Evolutionary conservation across 2,113 vertebrate genomes (phyloP).

Genomic region (Phylloscopus whistleri): DNA sequence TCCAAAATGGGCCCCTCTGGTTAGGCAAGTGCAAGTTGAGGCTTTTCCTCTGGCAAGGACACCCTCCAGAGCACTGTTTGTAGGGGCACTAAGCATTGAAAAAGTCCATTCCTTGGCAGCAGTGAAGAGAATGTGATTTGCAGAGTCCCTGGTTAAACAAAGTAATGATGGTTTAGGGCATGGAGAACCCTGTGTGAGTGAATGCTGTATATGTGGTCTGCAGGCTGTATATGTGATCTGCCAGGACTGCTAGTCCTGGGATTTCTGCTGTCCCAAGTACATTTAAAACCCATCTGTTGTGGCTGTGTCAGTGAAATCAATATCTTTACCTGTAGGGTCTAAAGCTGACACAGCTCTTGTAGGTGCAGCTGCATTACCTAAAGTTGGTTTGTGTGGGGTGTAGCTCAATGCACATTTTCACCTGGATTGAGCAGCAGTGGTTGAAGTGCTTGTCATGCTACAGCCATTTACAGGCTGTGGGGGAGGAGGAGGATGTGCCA

Average conservation of each 20-base stretch:
- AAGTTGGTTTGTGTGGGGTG: not conserved
- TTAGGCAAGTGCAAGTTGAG: not conserved
- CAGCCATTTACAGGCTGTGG: not conserved
- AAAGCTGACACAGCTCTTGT: not conserved
- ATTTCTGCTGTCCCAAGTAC: not conserved
- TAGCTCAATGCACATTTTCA: not conserved
- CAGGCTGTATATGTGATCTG: not conserved
- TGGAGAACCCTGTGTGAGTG: not conserved
- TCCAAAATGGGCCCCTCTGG: not conserved
- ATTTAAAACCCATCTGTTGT: not conserved
- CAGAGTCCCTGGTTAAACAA: not conserved
- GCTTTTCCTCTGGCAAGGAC: not conserved
- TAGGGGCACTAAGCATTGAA: not conserved
- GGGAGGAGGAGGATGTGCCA: not conserved
- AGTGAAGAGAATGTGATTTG: not conserved
- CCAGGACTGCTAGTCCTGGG: not conserved
- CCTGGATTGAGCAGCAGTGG: not conserved
- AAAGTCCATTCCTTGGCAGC: not conserved
- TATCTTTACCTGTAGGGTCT: not conserved
- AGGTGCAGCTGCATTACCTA: not conserved
- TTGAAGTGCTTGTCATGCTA: not conserved
- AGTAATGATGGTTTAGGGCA: not conserved
- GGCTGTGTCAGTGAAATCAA: not conserved
- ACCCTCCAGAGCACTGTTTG: not conserved
- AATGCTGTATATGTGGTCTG: not conserved